Base-by-base conservation (phyloP, 2,113 vertebrate genomes). In the Ivindomyrus marchei region DNA sequence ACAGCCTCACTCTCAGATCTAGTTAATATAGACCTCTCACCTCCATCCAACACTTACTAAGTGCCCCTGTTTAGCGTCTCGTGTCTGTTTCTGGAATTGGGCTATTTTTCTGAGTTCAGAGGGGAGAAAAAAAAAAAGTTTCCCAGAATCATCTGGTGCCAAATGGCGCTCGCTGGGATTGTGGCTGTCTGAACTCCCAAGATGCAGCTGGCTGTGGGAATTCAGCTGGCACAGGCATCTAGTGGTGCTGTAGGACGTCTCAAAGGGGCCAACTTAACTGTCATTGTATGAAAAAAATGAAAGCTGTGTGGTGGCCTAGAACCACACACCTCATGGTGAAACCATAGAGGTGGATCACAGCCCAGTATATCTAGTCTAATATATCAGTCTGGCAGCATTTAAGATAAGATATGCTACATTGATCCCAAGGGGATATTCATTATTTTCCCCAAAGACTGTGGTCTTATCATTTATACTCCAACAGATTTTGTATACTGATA, bases 31-130 rank as follows among this genome's bases (percentile, higher is more conserved):
- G 21, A 80, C 9, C 83, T 87, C 50, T 53, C 49, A 53, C 85
- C 85, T 86, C 85, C 62, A 87, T 87, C 85, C 50, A 87, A 87
- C 50, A 87, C 85, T 9, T 31, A 52, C 85, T 52, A 52, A 87
- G 85, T 9, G 47, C 50, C 31, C 31, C 84, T 31, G n/a, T 87
- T 87, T 87, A 19, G 15, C 6, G 3, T 56, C 50, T 39, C 50
- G 13, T 31, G 47, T 36, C 45, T 39, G 80, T n/a, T 10, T 45
- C 46, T 46, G 19, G 13, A 86, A 36, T 52, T 8, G 10, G n/a
- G 45, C 45, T 46, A 8, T 24, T 24, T 85, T 85, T 45, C 45
- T 21, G 39, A 46, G 83, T 85, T 85, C 39, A 46, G 19, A 84
- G 47, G 80, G 39, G 19, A 56, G 19, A 2, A n/a, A 47, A 24